Evolutionary conservation across 2,888 invertebrate genomes (phyloP).

Genomic region (Ornithoptera priamus): DNA sequence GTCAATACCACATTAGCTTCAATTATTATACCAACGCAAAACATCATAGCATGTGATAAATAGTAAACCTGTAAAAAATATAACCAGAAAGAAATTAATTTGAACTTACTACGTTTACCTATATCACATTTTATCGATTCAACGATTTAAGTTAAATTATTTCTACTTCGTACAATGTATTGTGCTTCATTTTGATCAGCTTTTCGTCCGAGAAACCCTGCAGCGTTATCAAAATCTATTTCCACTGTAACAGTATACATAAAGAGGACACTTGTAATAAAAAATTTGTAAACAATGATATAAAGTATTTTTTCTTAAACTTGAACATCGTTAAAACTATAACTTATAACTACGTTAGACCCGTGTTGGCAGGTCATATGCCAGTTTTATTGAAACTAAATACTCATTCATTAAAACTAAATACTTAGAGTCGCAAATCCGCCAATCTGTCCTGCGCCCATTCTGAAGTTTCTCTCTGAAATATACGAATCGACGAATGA

Average conservation of each 20-base stretch:
- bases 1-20: conserved; percentile 68
- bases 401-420: conserved; percentile 6
- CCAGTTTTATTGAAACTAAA: not conserved
- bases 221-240: conserved; percentile 64
- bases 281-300: no score
- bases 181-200: conserved; percentile 56
- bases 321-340: no score
- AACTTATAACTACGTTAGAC: no score
- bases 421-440: conserved; percentile 47
- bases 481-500: conserved; percentile 5
- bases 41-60: conserved; percentile 67
- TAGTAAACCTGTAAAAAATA: conserved; percentile 53
- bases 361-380: no score
- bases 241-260: conserved; percentile 52
- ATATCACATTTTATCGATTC: not conserved
- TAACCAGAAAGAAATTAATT: not conserved
- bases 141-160: not conserved
- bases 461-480: conserved; percentile 28
- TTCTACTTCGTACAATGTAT: conserved; percentile 51
- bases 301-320: no score
- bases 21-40: conserved; percentile 62
- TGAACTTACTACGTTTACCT: not conserved
- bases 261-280: no score
- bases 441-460: conserved; percentile 51
- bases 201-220: conserved; percentile 52